These are phyloP conservation scores for Capricornis sumatraensis DNA, from an alignment of 2,113 vertebrate species.

Conservation along the genomic window DNA sequence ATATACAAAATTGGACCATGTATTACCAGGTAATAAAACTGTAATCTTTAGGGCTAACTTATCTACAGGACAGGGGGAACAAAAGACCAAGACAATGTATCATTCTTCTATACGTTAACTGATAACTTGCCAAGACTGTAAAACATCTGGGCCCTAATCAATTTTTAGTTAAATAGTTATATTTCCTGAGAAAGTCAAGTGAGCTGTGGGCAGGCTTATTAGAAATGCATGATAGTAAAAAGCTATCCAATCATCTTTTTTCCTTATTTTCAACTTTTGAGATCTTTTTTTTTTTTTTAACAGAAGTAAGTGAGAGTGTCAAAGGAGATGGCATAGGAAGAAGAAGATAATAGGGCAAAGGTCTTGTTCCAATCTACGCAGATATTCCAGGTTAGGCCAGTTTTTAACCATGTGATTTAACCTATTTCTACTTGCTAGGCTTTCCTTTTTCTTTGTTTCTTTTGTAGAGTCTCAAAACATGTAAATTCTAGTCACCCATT, in stretches of 20 bases:
- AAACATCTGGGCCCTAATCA: neutral
- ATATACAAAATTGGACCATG: neutral
- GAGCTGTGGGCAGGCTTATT: neutral
- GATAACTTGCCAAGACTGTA: neutral
- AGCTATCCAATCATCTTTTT: neutral
- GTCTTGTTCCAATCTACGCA: neutral
- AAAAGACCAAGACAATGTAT: neutral
- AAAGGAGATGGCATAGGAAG: neutral
- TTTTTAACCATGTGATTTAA: neutral
- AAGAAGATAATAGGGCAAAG: neutral
- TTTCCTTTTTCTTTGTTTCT: neutral
- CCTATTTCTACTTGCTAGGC: neutral
- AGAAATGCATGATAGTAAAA: slow-evolving; percentile 21
- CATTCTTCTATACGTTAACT: neutral
- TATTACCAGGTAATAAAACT: neutral
- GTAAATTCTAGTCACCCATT: slow-evolving; percentile 51
- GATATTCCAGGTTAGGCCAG: neutral
- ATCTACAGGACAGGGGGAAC: neutral
- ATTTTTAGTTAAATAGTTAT: neutral
- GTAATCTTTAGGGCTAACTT: neutral
- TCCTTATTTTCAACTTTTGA: neutral
- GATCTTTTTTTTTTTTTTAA: neutral
- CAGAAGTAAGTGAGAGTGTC: slow-evolving; percentile 13
- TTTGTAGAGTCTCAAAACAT: neutral
- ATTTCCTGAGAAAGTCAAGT: neutral